These are phyloP conservation scores for Eurystomus gularis DNA, from an alignment of 2,113 vertebrate species.

Conservation along the genomic window DNA sequence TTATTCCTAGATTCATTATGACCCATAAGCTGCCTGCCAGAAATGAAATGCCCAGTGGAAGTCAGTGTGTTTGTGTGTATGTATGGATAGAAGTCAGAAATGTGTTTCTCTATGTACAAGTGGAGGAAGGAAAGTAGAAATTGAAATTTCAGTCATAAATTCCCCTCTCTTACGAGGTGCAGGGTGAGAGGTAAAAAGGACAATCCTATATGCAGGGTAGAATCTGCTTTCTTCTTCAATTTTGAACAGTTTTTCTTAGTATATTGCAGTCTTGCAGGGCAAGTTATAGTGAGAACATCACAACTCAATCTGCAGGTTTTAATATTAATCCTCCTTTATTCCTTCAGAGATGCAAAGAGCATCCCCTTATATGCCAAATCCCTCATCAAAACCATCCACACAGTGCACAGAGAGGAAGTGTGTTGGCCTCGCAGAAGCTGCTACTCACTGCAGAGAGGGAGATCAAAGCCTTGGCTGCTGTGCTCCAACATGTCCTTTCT, in stretches of 20 bases:
- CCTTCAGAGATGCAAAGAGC: neutral
- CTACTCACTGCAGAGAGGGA: neutral
- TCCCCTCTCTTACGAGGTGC: neutral
- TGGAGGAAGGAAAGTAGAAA: neutral
- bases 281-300: neutral
- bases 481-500: neutral
- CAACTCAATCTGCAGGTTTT: neutral
- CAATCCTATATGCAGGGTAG: neutral
- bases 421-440: neutral
- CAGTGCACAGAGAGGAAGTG: neutral
- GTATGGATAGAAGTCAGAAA: neutral
- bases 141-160: neutral
- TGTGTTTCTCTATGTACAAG: neutral
- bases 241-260: neutral
- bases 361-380: neutral
- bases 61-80: neutral
- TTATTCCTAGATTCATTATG: constrained; percentile 36
- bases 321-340: neutral
- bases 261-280: neutral
- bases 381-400: neutral
- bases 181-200: neutral
- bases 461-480: neutral
- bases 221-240: neutral
- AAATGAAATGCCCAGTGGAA: constrained; percentile 3
- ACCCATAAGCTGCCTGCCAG: neutral